Conservation (phyloP, 2,113 vertebrate species). For the Phasianus colchicus region DNA sequence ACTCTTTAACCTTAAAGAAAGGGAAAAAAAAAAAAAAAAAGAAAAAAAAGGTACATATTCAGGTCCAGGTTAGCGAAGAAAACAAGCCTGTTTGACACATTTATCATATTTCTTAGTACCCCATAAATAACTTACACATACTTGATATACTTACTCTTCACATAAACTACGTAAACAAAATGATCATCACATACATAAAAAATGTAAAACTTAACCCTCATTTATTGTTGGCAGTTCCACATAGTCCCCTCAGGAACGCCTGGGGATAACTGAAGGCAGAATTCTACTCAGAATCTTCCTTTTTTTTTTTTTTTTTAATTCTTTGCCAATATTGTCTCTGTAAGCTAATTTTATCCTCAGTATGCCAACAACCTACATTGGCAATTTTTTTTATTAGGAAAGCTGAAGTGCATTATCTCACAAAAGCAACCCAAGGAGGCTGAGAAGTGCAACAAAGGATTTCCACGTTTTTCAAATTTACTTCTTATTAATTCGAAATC, state of each 20-base stretch:
- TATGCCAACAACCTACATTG: not conserved
- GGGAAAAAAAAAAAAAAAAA: not conserved
- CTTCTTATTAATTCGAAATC: slow-evolving; percentile 26
- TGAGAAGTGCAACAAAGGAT: slow-evolving; percentile 15
- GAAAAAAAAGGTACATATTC: not conserved
- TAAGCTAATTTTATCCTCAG: slow-evolving; percentile 43
- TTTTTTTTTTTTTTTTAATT: slow-evolving; percentile 11
- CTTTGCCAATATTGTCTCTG: slow-evolving; percentile 36
- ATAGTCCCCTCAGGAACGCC: slow-evolving; percentile 25
- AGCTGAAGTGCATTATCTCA: not conserved
- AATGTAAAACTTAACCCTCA: slow-evolving; percentile 26
- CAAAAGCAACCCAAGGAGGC: slow-evolving; percentile 14
- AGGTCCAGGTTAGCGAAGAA: not conserved
- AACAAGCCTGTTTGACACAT: not conserved
- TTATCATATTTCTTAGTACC: not conserved
- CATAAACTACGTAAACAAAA: not conserved
- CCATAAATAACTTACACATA: not conserved
- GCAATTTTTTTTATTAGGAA: slow-evolving; percentile 31
- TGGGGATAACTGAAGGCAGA: slow-evolving; percentile 30
- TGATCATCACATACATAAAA: not conserved
- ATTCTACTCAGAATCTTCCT: slow-evolving; percentile 19
- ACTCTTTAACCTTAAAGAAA: slow-evolving; percentile 80
- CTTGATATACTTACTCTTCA: not conserved
- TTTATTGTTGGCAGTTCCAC: not conserved
- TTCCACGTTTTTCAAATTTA: not conserved